phyloP scores from a whole-genome alignment of 2,888 invertebrate genomes.

The Apomyelois bistriatella region DNA sequence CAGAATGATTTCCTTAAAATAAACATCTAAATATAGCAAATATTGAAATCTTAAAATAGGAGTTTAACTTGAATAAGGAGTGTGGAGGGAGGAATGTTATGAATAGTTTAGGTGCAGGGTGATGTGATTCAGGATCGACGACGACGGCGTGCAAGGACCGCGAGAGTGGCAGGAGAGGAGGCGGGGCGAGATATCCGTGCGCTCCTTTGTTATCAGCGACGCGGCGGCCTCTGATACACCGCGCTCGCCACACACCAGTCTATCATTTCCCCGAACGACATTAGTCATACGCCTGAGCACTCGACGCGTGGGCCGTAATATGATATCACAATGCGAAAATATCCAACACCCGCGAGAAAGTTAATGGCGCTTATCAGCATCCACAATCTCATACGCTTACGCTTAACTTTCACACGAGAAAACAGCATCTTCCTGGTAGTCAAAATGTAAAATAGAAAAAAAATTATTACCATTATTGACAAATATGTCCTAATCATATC shows the following conservation, averaged over 20 bases:
- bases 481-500: slow-evolving; percentile 89
- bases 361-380: slow-evolving; percentile 82
- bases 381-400: slow-evolving; percentile 77
- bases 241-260: slow-evolving; percentile 63
- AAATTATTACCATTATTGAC: slow-evolving; percentile 85
- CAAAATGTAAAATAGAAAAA: slow-evolving; percentile 41
- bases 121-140: slow-evolving; percentile 27
- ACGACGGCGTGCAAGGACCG: slow-evolving; percentile 27
- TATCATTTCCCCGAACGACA: slow-evolving; percentile 77
- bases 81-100: slow-evolving; percentile 34
- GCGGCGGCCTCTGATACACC: slow-evolving; percentile 55
- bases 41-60: slow-evolving; percentile 75
- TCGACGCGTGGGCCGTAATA: slow-evolving; percentile 80
- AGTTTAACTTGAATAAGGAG: slow-evolving; percentile 48
- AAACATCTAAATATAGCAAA: slow-evolving; percentile 73
- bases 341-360: slow-evolving; percentile 81
- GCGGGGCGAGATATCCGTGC: slow-evolving; percentile 42
- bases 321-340: slow-evolving; percentile 82
- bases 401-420: slow-evolving; percentile 79
- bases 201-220: slow-evolving; percentile 76
- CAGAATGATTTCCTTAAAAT: slow-evolving; percentile 62
- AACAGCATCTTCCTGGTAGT: slow-evolving; percentile 51
- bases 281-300: slow-evolving; percentile 76
- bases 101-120: slow-evolving; percentile 35
- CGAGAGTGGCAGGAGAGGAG: slow-evolving; percentile 31